Percentiles rank a stretch among this genome's conserved stretches.
Evolutionary conservation across 2,113 vertebrate species (phyloP).

Genomic region (Ciconia stormi): DNA sequence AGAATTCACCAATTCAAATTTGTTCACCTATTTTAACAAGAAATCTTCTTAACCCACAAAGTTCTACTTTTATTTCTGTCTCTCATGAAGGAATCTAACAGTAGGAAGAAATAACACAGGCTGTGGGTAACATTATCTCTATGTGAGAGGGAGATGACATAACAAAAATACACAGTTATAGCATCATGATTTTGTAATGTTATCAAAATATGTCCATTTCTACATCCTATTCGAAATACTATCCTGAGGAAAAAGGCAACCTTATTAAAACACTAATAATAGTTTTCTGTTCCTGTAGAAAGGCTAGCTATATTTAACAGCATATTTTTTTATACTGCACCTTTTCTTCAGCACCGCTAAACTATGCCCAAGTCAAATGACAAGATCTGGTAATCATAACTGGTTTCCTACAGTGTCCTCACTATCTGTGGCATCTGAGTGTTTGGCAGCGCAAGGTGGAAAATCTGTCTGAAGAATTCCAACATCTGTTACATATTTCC

Average conservation of each 20-base stretch:
- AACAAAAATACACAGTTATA: background rate
- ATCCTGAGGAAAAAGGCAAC: background rate
- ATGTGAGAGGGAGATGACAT: background rate
- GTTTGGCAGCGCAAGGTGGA: constrained; percentile 44
- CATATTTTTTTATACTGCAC: background rate
- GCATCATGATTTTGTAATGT: background rate
- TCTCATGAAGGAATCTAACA: background rate
- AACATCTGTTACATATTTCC: constrained; percentile 67
- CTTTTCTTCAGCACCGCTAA: background rate
- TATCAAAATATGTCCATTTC: background rate
- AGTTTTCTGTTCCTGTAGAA: background rate
- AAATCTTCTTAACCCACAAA: background rate
- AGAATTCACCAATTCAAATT: background rate
- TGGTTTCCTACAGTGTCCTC: constrained; percentile 13
- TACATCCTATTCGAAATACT: background rate
- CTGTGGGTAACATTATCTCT: background rate
- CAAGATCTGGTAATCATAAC: background rate
- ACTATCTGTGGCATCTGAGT: constrained; percentile 48
- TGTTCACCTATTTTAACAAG: background rate
- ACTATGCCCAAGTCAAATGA: background rate
- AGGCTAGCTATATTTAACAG: background rate
- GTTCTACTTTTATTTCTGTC: background rate
- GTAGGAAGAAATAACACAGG: background rate
- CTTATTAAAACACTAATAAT: background rate
- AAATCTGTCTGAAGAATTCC: constrained; percentile 52